Evolutionary conservation across 2,888 invertebrate genomes (phyloP), one percentile per base, ranked within the genome.

Genomic region (Ormyrus thymus): DNA sequence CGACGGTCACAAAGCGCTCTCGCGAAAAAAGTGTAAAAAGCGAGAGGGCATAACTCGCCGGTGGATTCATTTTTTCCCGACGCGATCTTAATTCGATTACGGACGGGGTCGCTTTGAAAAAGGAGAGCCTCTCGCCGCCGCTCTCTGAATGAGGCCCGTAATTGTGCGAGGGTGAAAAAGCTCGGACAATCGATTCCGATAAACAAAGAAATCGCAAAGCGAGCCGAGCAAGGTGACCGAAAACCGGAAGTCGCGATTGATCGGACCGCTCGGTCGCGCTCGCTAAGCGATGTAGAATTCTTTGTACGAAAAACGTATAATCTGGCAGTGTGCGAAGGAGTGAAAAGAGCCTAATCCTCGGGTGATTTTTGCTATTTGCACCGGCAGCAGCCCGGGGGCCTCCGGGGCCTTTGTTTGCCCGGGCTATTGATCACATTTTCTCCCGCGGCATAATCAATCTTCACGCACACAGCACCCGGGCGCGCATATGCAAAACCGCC

Each of bases 351-450:
- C 82, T 86, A 84, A 85, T 83, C 84, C 85, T 84, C 29, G 78
- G 61, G 50, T 86, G 88, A 89, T 89, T 89, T 88, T 89, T 88
- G 87, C 86, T 86, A 88, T 87, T 88, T 87, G 87, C 88, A 87
- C 88, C 86, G 86, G 82, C 82, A 82, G 84, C 82, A 43, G 74
- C 13, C 59, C 48, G 45, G 66, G 29, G 59, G 13, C 58, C 62
- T 51, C 46, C 61, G 65, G 56, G 51, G 61, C 51, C 87, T 89
- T 89, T 89, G 89, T 89, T 89, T 88, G 88, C 85, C 85, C 50
- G 84, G 85, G 86, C 87, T 90, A 90, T 89, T 90, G 90, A 90
- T 90, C 89, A 89, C 88, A 90, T 89, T 89, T 89, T 89, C 89
- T 87, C 88, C 69, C 76, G 87, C 84, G 87, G 87, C 87, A 89